Conservation (phyloP, 2,797 vertebrate genomes). For the Varecia variegata region DNA sequence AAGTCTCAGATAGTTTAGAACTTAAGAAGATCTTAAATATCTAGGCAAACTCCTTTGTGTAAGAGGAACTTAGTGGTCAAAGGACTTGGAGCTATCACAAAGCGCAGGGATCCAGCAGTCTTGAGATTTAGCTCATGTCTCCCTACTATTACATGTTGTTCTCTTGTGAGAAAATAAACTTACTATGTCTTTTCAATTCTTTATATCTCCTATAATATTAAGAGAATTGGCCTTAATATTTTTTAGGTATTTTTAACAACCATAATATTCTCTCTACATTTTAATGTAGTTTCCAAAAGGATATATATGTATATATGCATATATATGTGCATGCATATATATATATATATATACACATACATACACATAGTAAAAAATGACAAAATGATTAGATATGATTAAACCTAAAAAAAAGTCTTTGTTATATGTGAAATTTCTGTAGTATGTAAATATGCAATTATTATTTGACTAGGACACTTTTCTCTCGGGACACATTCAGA, state of each 20-base stretch:
- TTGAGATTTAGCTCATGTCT: not conserved
- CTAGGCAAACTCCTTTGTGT: not conserved
- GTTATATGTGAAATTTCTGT: not conserved
- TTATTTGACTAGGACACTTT: not conserved
- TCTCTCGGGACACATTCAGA: not conserved
- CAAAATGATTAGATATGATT: not conserved
- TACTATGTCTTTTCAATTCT: not conserved
- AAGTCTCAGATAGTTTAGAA: not conserved
- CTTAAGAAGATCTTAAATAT: not conserved
- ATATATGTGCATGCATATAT: rapidly evolving
- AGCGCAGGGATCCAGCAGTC: not conserved
- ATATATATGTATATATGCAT: rapidly evolving
- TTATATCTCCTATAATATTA: not conserved
- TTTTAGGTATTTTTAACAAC: not conserved
- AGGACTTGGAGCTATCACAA: not conserved
- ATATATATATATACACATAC: not conserved
- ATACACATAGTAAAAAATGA: not conserved
- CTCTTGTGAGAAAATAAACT: not conserved
- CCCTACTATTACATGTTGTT: rapidly evolving
- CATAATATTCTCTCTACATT: not conserved
- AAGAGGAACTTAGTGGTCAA: not conserved
- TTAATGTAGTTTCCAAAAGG: not conserved
- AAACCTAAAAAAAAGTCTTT: not conserved
- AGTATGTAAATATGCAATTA: not conserved
- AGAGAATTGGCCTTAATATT: not conserved